These are phyloP conservation scores for Acromyrmex heyeri DNA, from an alignment of 1,140 invertebrate species.

Conservation along the genomic window DNA sequence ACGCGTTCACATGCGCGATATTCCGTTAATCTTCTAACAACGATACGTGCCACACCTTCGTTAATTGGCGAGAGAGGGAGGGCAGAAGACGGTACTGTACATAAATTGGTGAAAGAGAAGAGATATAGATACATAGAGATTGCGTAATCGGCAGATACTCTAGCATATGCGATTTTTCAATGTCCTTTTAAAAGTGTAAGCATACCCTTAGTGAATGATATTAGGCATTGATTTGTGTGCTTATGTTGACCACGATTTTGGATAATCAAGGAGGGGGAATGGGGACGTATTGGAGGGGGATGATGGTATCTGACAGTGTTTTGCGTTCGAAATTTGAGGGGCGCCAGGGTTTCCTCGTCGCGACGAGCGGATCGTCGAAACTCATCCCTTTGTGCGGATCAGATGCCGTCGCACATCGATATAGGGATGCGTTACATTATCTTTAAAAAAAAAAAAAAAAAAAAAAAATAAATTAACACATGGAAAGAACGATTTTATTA, in stretches of 20 bases:
- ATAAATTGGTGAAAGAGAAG: constrained; percentile 70
- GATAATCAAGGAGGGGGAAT: constrained; percentile 47
- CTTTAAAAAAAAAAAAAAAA: background rate
- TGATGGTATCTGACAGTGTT: constrained; percentile 66
- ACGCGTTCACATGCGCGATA: constrained; percentile 19
- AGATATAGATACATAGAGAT: constrained; percentile 77
- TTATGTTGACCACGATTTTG: constrained; percentile 80
- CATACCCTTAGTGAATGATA: constrained; percentile 83
- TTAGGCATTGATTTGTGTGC: constrained; percentile 84
- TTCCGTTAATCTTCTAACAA: constrained; percentile 82
- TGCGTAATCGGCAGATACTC: constrained; percentile 82
- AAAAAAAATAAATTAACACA: too few species aligned
- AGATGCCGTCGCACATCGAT: constrained; percentile 30
- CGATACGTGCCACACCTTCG: constrained; percentile 78
- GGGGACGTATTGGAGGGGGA: constrained; percentile 5
- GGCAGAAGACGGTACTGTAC: constrained; percentile 73
- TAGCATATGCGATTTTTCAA: constrained; percentile 86
- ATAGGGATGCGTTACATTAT: too few species aligned
- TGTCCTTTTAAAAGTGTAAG: constrained; percentile 86
- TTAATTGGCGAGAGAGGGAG: constrained; percentile 65
- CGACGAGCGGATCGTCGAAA: background rate
- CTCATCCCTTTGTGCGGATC: constrained; percentile 23
- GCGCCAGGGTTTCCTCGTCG: constrained; percentile 73
- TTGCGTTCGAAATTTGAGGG: constrained; percentile 81
- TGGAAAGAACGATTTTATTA: too few species aligned